Conservation (phyloP, 2,888 invertebrate genomes). For the Scotopteryx bipunctaria region DNA sequence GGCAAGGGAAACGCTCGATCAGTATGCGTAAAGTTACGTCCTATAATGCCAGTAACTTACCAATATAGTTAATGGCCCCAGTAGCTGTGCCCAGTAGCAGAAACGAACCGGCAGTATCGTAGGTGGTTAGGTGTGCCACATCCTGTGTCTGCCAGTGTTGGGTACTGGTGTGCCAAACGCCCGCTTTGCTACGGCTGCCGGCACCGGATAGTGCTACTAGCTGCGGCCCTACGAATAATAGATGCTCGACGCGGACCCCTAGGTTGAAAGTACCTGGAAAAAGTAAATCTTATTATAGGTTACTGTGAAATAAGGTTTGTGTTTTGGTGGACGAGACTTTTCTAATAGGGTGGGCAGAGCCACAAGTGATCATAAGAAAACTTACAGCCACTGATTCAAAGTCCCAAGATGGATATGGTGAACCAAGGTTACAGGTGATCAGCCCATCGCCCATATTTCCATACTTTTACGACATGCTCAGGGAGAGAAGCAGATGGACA, state of each 20-base stretch:
- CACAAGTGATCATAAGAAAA: no score
- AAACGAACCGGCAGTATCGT: constrained; percentile 98
- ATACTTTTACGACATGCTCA: no score
- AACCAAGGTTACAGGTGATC: no score
- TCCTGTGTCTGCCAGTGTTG: constrained; percentile 99
- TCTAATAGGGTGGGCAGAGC: no score
- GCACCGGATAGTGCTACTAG: constrained; percentile 94
- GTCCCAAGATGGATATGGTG: no score
- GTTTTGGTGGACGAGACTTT: no score
- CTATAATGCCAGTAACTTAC: constrained; percentile 82
- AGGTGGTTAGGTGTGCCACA: constrained; percentile 96
- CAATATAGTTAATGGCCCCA: constrained; percentile 98
- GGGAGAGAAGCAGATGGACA: no score
- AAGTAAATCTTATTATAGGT: neutral
- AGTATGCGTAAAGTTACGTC: no score
- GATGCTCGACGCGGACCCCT: constrained; percentile 95
- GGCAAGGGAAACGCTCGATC: no score
- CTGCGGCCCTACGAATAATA: constrained; percentile 99
- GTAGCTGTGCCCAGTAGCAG: constrained; percentile 97
- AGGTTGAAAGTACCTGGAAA: constrained; percentile 92
- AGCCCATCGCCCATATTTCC: no score
- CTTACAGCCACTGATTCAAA: no score
- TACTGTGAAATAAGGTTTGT: no score
- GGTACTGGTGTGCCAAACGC: constrained; percentile 99
- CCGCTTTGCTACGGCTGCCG: constrained; percentile 88